Percentiles rank a stretch among this genome's conserved stretches.
Evolutionary conservation across 2,113 vertebrate genomes (phyloP).

Genomic region (Eurypyga helias): DNA sequence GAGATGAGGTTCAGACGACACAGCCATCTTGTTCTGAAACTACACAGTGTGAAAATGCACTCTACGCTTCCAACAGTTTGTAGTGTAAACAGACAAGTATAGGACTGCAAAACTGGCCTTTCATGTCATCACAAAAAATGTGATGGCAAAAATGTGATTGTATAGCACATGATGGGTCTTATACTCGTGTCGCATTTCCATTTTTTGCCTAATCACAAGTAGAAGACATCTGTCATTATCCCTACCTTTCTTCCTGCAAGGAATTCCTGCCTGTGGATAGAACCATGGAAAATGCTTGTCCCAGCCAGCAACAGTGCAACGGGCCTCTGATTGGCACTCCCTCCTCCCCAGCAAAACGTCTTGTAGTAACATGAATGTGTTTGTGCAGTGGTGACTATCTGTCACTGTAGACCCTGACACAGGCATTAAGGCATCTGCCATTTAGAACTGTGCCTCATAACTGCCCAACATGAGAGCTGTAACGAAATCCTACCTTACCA

Average conservation of each 20-base stretch:
- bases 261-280: neutral
- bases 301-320: neutral
- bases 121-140: neutral
- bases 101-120: neutral
- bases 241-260: neutral
- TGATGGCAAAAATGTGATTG: neutral
- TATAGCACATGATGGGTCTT: neutral
- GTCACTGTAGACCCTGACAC: slow-evolving; percentile 75
- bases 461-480: slow-evolving; percentile 73
- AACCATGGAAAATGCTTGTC: slow-evolving; percentile 10
- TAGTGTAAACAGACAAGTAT: neutral
- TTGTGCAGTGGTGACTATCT: slow-evolving; percentile 83
- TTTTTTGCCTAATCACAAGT: neutral
- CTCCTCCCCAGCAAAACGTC: slow-evolving; percentile 21
- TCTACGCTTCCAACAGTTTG: neutral
- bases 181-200: neutral
- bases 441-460: slow-evolving; percentile 75
- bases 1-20: neutral
- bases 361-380: slow-evolving; percentile 76
- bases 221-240: neutral
- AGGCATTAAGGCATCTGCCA: slow-evolving; percentile 73
- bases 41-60: neutral
- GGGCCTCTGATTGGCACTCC: slow-evolving; percentile 9
- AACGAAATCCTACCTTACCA: slow-evolving; percentile 72
- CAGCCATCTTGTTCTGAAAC: neutral